Evolutionary conservation across 2,888 invertebrate species (phyloP).

Genomic region (Notocelia uddmanniana): DNA sequence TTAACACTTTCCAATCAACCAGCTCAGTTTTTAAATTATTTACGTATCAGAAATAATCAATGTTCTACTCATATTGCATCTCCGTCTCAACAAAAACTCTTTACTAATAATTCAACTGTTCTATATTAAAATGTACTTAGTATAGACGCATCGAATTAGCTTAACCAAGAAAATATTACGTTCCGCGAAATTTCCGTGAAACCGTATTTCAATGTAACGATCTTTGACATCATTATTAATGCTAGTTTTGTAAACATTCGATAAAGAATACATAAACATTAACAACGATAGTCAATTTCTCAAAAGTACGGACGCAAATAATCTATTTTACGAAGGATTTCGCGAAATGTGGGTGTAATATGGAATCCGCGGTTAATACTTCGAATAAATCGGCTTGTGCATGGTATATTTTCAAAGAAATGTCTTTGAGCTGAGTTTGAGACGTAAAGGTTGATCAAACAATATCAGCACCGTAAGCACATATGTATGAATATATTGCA

Average conservation of each 20-base stretch:
- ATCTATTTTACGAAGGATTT: neutral
- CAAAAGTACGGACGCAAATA: conserved; percentile 11
- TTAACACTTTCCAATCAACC: too few relatives aligned
- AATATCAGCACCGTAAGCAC: too few relatives aligned
- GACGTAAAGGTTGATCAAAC: too few relatives aligned
- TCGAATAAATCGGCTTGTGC: conserved; percentile 20
- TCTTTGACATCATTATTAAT: neutral
- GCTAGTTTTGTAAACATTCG: neutral
- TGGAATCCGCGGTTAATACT: conserved; percentile 5
- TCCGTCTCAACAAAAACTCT: too few relatives aligned
- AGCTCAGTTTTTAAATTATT: too few relatives aligned
- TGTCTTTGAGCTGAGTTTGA: neutral
- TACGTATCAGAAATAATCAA: too few relatives aligned
- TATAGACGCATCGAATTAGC: neutral
- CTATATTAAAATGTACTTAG: too few relatives aligned
- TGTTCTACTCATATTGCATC: too few relatives aligned
- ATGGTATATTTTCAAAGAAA: conserved; percentile 14
- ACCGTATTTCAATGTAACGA: conserved; percentile 7
- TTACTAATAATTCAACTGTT: too few relatives aligned
- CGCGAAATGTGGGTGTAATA: conserved; percentile 11
- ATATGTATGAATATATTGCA: too few relatives aligned
- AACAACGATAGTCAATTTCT: neutral
- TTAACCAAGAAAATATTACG: neutral
- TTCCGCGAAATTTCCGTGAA: neutral
- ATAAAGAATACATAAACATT: conserved; percentile 17